Evolutionary conservation across 2,113 vertebrate genomes (phyloP).

Genomic region (Parus major): DNA sequence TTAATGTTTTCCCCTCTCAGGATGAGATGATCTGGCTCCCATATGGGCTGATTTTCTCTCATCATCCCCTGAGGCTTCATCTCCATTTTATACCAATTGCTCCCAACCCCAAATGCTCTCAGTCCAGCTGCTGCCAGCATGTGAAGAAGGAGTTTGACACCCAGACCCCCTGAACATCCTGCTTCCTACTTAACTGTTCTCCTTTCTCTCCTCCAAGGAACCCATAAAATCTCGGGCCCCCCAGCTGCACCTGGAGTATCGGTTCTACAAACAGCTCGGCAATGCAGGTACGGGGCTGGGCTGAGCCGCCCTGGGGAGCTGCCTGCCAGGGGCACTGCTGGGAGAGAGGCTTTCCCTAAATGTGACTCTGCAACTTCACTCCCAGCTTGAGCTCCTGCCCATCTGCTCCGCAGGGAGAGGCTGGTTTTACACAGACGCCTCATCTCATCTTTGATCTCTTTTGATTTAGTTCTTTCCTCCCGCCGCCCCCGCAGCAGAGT

Average conservation of each 20-base stretch:
- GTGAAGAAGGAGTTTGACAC: neutral
- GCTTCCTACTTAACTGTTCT: neutral
- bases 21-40: neutral
- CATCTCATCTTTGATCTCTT: neutral
- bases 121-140: neutral
- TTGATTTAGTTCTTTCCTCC: neutral
- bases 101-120: neutral
- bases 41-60: neutral
- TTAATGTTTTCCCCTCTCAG: neutral
- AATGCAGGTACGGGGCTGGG: conserved; percentile 81
- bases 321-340: neutral
- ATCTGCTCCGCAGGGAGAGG: neutral
- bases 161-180: neutral
- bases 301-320: neutral
- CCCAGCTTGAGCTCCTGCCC: neutral
- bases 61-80: neutral
- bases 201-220: conserved; percentile 77
- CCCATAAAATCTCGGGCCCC: conserved; percentile 97
- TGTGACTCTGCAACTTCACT: neutral
- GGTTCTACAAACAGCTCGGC: conserved; percentile 98
- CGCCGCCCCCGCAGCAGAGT: neutral
- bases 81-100: neutral
- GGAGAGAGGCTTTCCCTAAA: neutral
- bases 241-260: conserved; percentile 96
- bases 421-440: neutral